Percentiles rank a stretch among this genome's conserved stretches.
These are phyloP conservation scores for Prenolepis imparis DNA, from an alignment of 2,888 invertebrate genomes.

Conservation along the genomic window DNA sequence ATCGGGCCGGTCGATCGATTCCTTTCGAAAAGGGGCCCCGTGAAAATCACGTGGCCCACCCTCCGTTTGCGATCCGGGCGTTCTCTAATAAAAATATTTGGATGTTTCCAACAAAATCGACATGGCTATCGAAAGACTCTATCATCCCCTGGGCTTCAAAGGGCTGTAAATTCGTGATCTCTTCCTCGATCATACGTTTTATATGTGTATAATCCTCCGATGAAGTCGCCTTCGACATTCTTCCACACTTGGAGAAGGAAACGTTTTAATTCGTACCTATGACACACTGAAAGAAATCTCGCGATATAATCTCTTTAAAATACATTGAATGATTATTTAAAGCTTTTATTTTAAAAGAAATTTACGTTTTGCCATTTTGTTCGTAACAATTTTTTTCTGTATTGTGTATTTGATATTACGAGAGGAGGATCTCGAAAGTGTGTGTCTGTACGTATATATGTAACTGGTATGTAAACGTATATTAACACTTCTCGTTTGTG, in stretches of 20 bases:
- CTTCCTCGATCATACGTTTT: not conserved
- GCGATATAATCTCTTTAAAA: not conserved
- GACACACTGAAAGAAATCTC: not conserved
- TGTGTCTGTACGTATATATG: not conserved
- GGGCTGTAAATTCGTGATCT: conserved; percentile 17
- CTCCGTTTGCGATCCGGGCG: conserved; percentile 26
- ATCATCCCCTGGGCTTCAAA: conserved; percentile 36
- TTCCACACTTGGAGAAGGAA: not conserved
- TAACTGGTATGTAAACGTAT: no score
- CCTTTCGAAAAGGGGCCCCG: conserved; percentile 47
- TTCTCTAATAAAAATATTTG: conserved; percentile 81
- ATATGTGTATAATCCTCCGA: not conserved
- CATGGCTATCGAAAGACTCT: conserved; percentile 52
- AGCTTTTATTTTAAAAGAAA: conserved; percentile 1
- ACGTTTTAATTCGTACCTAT: conserved; percentile 17
- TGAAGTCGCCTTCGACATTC: not conserved
- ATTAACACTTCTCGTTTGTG: conserved; percentile 41
- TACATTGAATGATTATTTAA: conserved; percentile 16
- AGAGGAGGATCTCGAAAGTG: conserved; percentile 4
- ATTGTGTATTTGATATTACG: conserved; percentile 10
- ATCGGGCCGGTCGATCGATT: conserved; percentile 60
- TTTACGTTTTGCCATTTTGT: not conserved
- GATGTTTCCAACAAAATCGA: conserved; percentile 75
- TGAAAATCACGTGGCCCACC: conserved; percentile 62
- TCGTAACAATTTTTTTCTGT: no score